These are phyloP conservation scores for Deilephila elpenor DNA, from an alignment of 2,888 invertebrate species.

Conservation along the genomic window DNA sequence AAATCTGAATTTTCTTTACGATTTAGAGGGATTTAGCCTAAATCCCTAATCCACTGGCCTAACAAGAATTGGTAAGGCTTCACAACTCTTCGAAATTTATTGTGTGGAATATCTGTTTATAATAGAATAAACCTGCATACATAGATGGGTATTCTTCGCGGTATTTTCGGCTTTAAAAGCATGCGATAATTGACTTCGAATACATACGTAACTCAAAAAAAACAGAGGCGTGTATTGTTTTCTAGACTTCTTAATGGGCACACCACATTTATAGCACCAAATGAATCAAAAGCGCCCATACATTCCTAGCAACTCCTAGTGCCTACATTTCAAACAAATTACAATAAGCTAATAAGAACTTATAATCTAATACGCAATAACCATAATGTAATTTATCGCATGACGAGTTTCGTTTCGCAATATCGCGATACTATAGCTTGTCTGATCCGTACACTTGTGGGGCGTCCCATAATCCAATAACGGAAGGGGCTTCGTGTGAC, in stretches of 20 bases:
- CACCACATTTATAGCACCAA: no score
- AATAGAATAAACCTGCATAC: no score
- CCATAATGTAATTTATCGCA: slow-evolving; percentile 16
- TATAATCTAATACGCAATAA: not conserved
- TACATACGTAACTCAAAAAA: no score
- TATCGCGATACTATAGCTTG: not conserved
- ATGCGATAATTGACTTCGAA: no score
- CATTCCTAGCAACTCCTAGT: no score
- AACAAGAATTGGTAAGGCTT: not conserved
- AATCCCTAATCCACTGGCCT: not conserved
- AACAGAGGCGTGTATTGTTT: no score
- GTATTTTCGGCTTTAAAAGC: no score
- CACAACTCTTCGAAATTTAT: no score
- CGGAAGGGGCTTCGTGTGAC: slow-evolving; percentile 33
- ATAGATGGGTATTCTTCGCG: no score
- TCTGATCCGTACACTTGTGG: not conserved
- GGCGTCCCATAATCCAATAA: slow-evolving; percentile 37
- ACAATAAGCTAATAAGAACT: not conserved
- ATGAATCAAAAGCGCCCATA: no score
- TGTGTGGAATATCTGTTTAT: no score
- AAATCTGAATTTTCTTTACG: not conserved
- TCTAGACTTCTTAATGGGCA: no score
- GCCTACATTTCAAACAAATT: not conserved
- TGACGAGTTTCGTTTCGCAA: slow-evolving; percentile 20
- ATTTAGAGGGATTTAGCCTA: not conserved